These are phyloP conservation scores for Cenopis cana DNA, from an alignment of 2,888 invertebrate genomes.

Conservation along the genomic window DNA sequence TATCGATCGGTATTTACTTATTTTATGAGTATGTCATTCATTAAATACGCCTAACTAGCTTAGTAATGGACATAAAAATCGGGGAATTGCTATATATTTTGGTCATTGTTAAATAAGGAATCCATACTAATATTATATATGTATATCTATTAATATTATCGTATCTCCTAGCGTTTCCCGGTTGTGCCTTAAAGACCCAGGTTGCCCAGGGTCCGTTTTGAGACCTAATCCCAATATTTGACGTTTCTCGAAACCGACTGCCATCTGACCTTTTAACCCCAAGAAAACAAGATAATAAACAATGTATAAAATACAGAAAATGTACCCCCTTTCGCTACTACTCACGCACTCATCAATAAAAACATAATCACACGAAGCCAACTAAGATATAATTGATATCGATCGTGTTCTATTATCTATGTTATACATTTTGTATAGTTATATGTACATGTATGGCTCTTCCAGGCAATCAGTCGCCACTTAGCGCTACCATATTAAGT, in stretches of 20 bases:
- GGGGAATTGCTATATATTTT: neutral
- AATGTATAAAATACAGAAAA: too few species aligned
- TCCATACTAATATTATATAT: too few species aligned
- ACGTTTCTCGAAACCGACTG: too few species aligned
- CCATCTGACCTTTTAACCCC: too few species aligned
- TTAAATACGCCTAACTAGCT: neutral
- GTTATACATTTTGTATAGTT: slow-evolving; percentile 1
- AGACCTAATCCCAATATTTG: too few species aligned
- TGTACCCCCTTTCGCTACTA: too few species aligned
- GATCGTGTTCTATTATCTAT: slow-evolving; percentile 10
- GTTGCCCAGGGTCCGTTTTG: too few species aligned
- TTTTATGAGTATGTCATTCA: neutral
- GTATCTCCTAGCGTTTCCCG: too few species aligned
- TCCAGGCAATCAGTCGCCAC: slow-evolving; percentile 41
- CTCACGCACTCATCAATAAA: neutral
- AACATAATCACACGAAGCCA: slow-evolving; percentile 15
- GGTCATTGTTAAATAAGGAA: neutral
- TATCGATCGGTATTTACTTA: neutral
- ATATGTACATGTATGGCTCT: neutral
- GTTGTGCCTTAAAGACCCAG: too few species aligned
- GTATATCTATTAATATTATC: too few species aligned
- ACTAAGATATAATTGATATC: slow-evolving; percentile 31
- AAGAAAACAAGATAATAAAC: too few species aligned
- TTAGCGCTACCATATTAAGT: slow-evolving; percentile 43
- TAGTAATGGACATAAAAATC: neutral